Conservation (phyloP, 2,113 vertebrate genomes). For the Centropus unirufus region DNA sequence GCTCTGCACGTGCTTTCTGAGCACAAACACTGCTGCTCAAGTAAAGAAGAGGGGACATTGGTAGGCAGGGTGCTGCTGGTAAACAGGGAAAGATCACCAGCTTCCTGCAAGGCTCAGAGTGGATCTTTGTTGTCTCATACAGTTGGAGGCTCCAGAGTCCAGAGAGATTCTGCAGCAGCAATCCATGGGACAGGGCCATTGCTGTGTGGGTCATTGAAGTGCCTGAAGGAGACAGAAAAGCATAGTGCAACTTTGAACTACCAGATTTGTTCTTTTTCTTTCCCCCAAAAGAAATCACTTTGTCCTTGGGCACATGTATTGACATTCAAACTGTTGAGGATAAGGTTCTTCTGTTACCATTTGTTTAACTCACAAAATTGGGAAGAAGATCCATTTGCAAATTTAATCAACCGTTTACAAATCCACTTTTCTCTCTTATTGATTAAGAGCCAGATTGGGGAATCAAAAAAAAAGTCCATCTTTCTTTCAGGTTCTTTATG, state of each 20-base stretch:
- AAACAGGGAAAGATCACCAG: not conserved
- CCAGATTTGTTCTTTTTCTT: not conserved
- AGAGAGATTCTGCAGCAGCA: not conserved
- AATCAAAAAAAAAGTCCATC: not conserved
- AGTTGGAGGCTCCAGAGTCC: not conserved
- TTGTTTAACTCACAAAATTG: not conserved
- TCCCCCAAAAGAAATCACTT: not conserved
- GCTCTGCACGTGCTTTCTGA: not conserved
- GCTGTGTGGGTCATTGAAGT: not conserved
- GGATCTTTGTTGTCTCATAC: not conserved
- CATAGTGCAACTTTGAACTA: not conserved
- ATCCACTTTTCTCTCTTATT: not conserved
- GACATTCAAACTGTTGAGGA: not conserved
- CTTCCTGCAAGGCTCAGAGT: not conserved
- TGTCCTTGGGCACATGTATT: not conserved
- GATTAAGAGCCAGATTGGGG: not conserved
- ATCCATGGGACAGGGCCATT: not conserved
- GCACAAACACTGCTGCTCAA: not conserved
- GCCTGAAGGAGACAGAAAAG: not conserved
- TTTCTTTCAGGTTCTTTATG: not conserved
- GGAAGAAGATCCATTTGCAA: not conserved
- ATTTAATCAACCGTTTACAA: not conserved
- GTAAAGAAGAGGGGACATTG: not conserved
- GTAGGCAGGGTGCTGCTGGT: conserved; percentile 1
- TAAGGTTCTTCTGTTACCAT: not conserved